Base-by-base conservation (phyloP, 2,113 vertebrate genomes). In the Mesoclemmys tuberculata region DNA sequence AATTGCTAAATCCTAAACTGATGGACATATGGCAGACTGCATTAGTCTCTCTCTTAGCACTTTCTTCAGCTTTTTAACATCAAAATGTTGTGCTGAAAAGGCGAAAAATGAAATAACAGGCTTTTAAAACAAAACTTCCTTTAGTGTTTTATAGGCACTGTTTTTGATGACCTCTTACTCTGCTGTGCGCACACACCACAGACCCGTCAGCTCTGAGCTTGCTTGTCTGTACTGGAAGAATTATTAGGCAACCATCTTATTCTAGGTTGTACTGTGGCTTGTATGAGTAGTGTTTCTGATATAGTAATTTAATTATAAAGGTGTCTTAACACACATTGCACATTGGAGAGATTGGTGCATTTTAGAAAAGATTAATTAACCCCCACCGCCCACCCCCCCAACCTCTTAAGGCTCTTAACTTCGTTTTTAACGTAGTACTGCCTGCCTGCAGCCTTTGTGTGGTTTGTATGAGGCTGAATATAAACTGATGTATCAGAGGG, bases 361-460 rank as follows among this genome's bases (percentile, higher is more conserved):
- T 68, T 84, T 49, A 0, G 49, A 71, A 85, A 74, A 51, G 87
- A 26, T 8, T 9, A 85, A 58, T 94, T 64, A 52, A 1, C 55
- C 81, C 22, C 2, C 22, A 2, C 10, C 87, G 52, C 74, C 64
- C 79, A 74, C 1, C 1, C 1, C 1, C 44, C 35, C 71, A 31
- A 94, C 89, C 80, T 88, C 91, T 78, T 82, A 46, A 31, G 35
- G 9, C 87, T 91, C 93, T 86, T 77, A 26, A 46, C 89, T 90
- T 93, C 95, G 88, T 94, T 92, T 90, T 93, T 84, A 81, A 78
- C 56, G 0, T 87, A 84, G 82, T 8, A 1, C 0, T 4, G 87
- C 95, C 18, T 8, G 77, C 88, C 56, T 96, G 95, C 2, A 96
- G 93, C 97, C 96, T 98, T 96, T 96, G 95, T 92, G 90, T 91